Evolutionary conservation across 2,797 vertebrate species (phyloP).

Genomic region (Scolopax bukidnonensis): DNA sequence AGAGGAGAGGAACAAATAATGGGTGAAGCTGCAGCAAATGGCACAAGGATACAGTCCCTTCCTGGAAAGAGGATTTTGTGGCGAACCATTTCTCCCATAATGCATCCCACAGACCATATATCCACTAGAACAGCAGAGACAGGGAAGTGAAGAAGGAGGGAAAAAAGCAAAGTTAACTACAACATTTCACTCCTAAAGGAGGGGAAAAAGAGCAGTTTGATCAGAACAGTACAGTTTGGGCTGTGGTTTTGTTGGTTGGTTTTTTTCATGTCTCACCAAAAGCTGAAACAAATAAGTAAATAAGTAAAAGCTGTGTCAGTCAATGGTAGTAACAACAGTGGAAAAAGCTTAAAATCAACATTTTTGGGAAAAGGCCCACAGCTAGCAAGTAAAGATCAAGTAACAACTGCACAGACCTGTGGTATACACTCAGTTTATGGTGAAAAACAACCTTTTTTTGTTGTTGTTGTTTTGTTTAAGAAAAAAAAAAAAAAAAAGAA

Average conservation of each 20-base stretch:
- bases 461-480: neutral
- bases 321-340: neutral
- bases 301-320: conserved; percentile 8
- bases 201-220: conserved; percentile 74
- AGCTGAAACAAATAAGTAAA: neutral
- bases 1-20: conserved; percentile 59
- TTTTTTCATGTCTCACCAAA: conserved; percentile 27
- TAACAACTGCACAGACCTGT: neutral
- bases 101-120: conserved; percentile 94
- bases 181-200: conserved; percentile 75
- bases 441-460: neutral
- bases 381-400: neutral
- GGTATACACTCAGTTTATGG: neutral
- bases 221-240: conserved; percentile 73
- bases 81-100: conserved; percentile 99
- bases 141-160: conserved; percentile 77
- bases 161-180: conserved; percentile 81
- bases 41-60: conserved; percentile 99
- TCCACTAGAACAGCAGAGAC: conserved; percentile 89
- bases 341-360: neutral
- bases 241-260: neutral
- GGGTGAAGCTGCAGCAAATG: conserved; percentile 84
- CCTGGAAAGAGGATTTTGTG: conserved; percentile 99
- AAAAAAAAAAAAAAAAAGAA: neutral
- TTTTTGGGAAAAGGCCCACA: neutral